Percentiles rank a stretch among this genome's conserved stretches.
Conservation (phyloP, 2,888 invertebrate species). For the Habroteleia sp. region DNA sequence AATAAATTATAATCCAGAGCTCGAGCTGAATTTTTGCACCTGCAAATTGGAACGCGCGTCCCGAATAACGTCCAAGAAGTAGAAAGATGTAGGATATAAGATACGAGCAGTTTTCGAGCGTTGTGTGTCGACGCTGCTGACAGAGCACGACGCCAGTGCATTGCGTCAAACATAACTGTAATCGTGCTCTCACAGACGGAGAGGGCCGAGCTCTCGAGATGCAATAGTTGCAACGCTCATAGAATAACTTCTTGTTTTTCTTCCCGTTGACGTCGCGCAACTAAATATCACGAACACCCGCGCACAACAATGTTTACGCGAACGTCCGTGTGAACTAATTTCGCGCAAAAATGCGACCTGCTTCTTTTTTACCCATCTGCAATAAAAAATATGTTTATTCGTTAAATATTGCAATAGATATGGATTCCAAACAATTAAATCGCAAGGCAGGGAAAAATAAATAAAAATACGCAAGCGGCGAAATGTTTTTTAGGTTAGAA, state of each 20-base stretch:
- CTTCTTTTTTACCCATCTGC: conserved; percentile 8
- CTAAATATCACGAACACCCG: conserved; percentile 28
- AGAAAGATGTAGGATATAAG: conserved; percentile 40
- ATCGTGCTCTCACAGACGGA: conserved; percentile 48
- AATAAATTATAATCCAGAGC: too few relatives aligned
- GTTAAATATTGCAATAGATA: too few relatives aligned
- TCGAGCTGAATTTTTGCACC: conserved; percentile 34
- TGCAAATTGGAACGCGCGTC: conserved; percentile 47
- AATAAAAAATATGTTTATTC: conserved; percentile 7
- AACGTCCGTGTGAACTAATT: conserved; percentile 25
- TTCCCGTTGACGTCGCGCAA: conserved; percentile 33
- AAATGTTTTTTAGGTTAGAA: too few relatives aligned
- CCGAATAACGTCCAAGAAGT: conserved; percentile 36
- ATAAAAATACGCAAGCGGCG: too few relatives aligned
- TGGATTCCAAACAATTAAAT: too few relatives aligned
- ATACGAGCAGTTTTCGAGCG: conserved; percentile 44
- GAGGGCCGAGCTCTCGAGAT: conserved; percentile 38
- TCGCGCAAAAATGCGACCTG: conserved; percentile 15
- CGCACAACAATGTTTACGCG: conserved; percentile 9
- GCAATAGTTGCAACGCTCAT: conserved; percentile 47
- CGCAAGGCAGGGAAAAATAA: too few relatives aligned
- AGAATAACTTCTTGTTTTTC: conserved; percentile 53
- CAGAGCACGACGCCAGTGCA: conserved; percentile 50
- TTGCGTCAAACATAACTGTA: conserved; percentile 62
- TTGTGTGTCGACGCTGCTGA: conserved; percentile 49